Conservation (phyloP, 2,888 invertebrate genomes). For the Drosophila meridionalis region DNA sequence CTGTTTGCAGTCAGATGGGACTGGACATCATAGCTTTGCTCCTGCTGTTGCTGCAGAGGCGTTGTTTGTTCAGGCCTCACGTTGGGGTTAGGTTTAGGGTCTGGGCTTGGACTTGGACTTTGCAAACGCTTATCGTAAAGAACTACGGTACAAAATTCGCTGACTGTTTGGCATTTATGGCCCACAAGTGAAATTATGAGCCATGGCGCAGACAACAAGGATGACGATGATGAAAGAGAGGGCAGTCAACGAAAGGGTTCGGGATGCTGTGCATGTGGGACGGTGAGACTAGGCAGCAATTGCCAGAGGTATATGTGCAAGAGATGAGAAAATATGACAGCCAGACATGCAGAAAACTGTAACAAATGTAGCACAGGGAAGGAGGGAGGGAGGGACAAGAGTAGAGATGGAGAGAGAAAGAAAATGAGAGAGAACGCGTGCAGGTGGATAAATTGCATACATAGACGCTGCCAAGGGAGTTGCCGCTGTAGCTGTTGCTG, state of each 20-base stretch:
- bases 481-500: constrained; percentile 22
- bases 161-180: constrained; percentile 67
- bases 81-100: neutral
- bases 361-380: constrained; percentile 54
- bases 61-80: constrained; percentile 44
- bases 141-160: constrained; percentile 51
- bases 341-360: constrained; percentile 65
- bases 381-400: neutral
- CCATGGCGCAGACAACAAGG: constrained; percentile 37
- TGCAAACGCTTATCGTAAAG: constrained; percentile 65
- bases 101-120: constrained; percentile 26
- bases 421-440: neutral
- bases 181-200: constrained; percentile 65
- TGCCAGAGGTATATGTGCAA: constrained; percentile 70
- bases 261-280: constrained; percentile 1
- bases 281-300: constrained; percentile 45
- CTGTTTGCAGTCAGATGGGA: constrained; percentile 40
- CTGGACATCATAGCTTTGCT: constrained; percentile 44
- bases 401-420: neutral
- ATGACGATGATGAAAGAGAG: constrained; percentile 13
- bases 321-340: constrained; percentile 76
- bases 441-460: constrained; percentile 44
- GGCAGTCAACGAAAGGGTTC: neutral
- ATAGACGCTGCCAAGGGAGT: constrained; percentile 27
- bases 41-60: constrained; percentile 16